Evolutionary conservation across 2,888 invertebrate genomes (phyloP).

Genomic region (Heteropelma amictum): DNA sequence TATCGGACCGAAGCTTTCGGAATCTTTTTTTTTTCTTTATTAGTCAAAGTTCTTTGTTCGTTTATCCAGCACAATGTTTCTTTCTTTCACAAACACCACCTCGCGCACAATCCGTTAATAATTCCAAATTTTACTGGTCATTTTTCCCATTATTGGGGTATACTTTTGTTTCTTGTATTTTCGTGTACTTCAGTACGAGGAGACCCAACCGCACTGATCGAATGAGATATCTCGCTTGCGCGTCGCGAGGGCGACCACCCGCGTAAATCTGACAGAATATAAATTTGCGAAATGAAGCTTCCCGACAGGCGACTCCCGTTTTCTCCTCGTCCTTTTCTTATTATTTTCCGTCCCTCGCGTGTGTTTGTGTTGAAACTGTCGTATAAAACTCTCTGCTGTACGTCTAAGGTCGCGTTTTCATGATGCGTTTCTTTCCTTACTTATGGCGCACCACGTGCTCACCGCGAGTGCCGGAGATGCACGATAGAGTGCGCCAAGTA

Average conservation of each 20-base stretch:
- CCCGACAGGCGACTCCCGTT: slow-evolving; percentile 6
- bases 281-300: slow-evolving; percentile 32
- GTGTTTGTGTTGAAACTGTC: not conserved
- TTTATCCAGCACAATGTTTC: too few relatives aligned
- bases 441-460: not conserved
- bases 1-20: too few relatives aligned
- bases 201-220: not conserved
- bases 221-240: not conserved
- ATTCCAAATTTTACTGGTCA: too few relatives aligned
- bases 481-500: not conserved
- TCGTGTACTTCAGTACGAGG: not conserved
- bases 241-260: slow-evolving; percentile 28
- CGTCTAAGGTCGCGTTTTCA: slow-evolving; percentile 36
- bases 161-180: not conserved
- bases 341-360: not conserved
- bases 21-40: not conserved
- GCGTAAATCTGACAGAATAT: slow-evolving; percentile 34
- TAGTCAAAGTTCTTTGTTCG: too few relatives aligned
- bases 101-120: too few relatives aligned
- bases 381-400: not conserved
- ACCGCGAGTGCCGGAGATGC: not conserved
- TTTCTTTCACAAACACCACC: too few relatives aligned
- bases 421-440: not conserved
- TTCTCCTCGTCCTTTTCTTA: not conserved
- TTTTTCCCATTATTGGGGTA: too few relatives aligned